A percentile compares a stretch with the other conserved stretches of the same genome.
These are phyloP conservation scores for Drosophila gaucha DNA, from an alignment of 2,888 invertebrate species.

Conservation along the genomic window DNA sequence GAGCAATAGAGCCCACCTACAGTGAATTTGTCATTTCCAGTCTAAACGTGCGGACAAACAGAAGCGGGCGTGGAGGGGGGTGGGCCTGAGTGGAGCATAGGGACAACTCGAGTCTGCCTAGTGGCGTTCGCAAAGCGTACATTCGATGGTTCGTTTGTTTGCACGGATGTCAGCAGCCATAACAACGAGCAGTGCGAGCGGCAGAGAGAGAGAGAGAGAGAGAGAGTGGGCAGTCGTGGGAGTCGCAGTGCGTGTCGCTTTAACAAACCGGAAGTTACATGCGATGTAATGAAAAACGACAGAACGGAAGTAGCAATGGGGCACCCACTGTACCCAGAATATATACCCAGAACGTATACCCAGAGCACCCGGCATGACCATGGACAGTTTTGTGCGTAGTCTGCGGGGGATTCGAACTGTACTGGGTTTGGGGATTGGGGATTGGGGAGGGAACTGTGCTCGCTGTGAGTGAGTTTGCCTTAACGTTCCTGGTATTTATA, in stretches of 20 bases:
- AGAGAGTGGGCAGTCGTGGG: constrained; percentile 25
- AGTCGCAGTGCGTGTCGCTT: constrained; percentile 74
- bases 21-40: constrained; percentile 80
- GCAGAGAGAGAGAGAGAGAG: background rate
- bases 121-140: constrained; percentile 37
- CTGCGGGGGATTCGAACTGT: constrained; percentile 24
- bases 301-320: constrained; percentile 72
- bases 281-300: constrained; percentile 80
- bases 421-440: constrained; percentile 11
- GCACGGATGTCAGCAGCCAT: constrained; percentile 73
- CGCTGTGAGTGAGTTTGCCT: constrained; percentile 62
- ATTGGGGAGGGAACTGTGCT: background rate
- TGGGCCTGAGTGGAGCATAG: background rate
- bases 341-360: background rate
- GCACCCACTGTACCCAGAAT: constrained; percentile 34
- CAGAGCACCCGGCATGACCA: constrained; percentile 28
- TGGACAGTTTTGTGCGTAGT: constrained; percentile 47
- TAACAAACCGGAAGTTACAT: constrained; percentile 81
- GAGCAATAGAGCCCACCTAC: constrained; percentile 66
- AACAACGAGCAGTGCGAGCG: constrained; percentile 42
- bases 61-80: constrained; percentile 4
- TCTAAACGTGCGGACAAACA: constrained; percentile 77
- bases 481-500: constrained; percentile 76
- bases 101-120: constrained; percentile 43
- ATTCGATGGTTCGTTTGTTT: constrained; percentile 61